Conservation (phyloP, 2,113 vertebrate species). For the Salvelinus fontinalis region DNA sequence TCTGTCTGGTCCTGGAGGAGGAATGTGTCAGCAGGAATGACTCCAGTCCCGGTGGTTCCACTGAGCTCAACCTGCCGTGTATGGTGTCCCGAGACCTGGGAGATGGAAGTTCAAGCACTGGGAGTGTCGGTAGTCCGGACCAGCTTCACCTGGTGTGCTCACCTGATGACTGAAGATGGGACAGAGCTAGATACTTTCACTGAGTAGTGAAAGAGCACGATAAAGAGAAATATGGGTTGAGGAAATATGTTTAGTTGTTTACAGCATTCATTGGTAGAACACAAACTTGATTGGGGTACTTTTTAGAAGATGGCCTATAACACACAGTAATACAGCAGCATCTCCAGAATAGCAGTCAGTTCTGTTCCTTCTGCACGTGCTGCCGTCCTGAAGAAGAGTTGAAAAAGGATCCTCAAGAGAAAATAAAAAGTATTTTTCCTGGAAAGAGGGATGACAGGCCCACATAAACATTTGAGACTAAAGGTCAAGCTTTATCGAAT, state of each 20-base stretch:
- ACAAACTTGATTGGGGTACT: background rate
- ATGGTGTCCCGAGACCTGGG: conserved; percentile 88
- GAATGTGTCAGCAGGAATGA: conserved; percentile 80
- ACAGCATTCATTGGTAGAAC: background rate
- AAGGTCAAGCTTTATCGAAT: conserved; percentile 45
- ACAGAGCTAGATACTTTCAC: conserved; percentile 19
- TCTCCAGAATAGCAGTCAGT: background rate
- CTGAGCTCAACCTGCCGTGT: conserved; percentile 87
- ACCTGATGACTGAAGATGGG: conserved; percentile 81
- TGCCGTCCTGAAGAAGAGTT: background rate
- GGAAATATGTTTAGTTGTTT: background rate
- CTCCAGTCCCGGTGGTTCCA: conserved; percentile 78
- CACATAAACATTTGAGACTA: conserved; percentile 42
- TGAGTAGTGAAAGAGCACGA: background rate
- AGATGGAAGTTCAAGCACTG: conserved; percentile 91
- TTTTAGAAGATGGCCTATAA: background rate
- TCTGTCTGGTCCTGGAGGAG: conserved; percentile 88
- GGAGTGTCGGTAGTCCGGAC: conserved; percentile 90
- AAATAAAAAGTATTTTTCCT: background rate
- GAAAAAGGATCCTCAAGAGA: background rate
- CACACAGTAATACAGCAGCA: background rate
- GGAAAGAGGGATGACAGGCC: background rate
- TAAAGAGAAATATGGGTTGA: conserved; percentile 9
- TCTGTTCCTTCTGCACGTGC: background rate
- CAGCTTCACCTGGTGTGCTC: conserved; percentile 88